Base-by-base conservation (phyloP, 1,140 invertebrate genomes). In the Cecropterus lyciades region DNA sequence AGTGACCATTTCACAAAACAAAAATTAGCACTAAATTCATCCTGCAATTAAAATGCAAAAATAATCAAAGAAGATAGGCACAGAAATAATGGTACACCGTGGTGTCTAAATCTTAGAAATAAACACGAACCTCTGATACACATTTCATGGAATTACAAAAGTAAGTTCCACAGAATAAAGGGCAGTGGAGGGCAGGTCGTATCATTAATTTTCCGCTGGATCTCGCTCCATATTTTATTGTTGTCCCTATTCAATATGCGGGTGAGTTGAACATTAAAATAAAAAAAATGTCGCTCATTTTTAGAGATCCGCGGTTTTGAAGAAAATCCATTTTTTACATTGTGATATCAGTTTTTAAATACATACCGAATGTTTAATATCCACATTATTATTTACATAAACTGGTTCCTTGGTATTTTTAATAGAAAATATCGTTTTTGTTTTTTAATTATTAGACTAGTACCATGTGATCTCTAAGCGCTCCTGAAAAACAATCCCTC, bases 161-260 rank as follows among this genome's bases (percentile, higher is more conserved):
- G 65, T 65, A 55, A 65, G 66, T 72, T 79, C 75, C 70, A 66
- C 51, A 24, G 76, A 79, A 73, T 64, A 67, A 77, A 76, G 76
- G 73, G 69, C 70, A 57, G 45, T 8, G 37, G 64, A 69, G 76
- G 71, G 59, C 71, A 62, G 62, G 59, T 49, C 20, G 67, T 68
- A 71, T 74, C 77, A 79, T 79, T 75, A 77, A 79, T 73, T 75
- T 72, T 52, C 63, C 62, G 40, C 17, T 15, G 48, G 59, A 69
- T 73, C 66, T 69, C 73, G 73, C 78, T 77, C 80, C 73, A 77
- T 77, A 84, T 84, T 84, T 84, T 82, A 84, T 82, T 78, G 73
- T 80, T 69, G 67, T 69, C 67, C 60, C 45, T 55, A 75, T 72
- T 74, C 67, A 71, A 77, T 72, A 70, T 77, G 69, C 79, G 69